These are phyloP conservation scores for Hypselothyrea guttata DNA, from an alignment of 2,888 invertebrate species.

Conservation along the genomic window DNA sequence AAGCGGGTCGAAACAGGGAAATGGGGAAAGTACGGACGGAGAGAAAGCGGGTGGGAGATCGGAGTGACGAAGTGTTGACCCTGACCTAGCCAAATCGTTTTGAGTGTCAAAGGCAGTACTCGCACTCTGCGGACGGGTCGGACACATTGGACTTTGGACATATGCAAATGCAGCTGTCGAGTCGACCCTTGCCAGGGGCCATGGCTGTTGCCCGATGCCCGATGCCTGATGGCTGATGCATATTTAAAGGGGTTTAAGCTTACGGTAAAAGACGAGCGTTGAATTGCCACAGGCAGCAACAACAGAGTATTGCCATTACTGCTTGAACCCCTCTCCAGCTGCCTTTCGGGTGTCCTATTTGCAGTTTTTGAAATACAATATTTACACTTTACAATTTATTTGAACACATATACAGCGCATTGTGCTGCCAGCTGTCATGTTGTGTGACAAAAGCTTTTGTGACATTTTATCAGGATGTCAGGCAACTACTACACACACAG, in stretches of 20 bases:
- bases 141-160: conserved; percentile 41
- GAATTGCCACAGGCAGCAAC: conserved; percentile 21
- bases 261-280: conserved; percentile 38
- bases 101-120: conserved; percentile 66
- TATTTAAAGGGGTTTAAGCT: conserved; percentile 60
- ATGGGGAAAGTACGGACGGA: neutral
- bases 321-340: neutral
- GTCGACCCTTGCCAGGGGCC: conserved; percentile 43
- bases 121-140: conserved; percentile 26
- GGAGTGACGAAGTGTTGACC: conserved; percentile 47
- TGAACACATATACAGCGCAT: conserved; percentile 56
- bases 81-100: conserved; percentile 73
- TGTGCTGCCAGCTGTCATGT: conserved; percentile 58
- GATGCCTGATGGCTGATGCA: conserved; percentile 41
- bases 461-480: conserved; percentile 64
- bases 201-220: conserved; percentile 27
- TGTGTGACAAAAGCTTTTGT: conserved; percentile 52
- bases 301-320: conserved; percentile 12
- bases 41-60: neutral
- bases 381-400: conserved; percentile 69
- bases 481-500: conserved; percentile 22
- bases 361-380: conserved; percentile 56
- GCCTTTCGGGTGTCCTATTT: conserved; percentile 2
- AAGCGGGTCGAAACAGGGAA: conserved; percentile 3
- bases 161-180: conserved; percentile 65